Percentiles rank a stretch among this genome's conserved stretches.
These are phyloP conservation scores for Pitangus sulphuratus DNA, from an alignment of 2,797 vertebrate genomes.

Conservation along the genomic window DNA sequence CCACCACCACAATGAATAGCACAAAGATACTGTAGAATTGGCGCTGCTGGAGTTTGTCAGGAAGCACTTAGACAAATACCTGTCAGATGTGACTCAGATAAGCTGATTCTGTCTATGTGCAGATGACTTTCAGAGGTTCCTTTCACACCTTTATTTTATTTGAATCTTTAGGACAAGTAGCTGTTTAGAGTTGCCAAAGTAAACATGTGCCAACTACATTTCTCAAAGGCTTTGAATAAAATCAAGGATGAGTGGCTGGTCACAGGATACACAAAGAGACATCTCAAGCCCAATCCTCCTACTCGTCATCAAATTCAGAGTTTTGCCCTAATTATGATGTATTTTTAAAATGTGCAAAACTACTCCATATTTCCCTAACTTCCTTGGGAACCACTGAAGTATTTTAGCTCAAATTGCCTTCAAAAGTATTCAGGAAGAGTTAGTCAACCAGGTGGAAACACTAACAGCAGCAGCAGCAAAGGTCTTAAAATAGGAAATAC, in stretches of 20 bases:
- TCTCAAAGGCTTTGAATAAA: not conserved
- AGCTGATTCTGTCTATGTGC: not conserved
- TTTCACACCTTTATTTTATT: not conserved
- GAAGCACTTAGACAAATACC: not conserved
- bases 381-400: not conserved
- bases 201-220: not conserved
- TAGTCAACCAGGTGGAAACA: not conserved
- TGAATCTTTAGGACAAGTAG: not conserved
- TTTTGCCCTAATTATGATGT: not conserved
- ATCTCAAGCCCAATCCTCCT: not conserved
- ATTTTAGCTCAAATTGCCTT: not conserved
- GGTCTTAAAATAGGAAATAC: slow-evolving; percentile 1
- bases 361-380: not conserved
- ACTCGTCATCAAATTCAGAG: not conserved
- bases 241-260: not conserved
- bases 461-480: not conserved
- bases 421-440: not conserved
- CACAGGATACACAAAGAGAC: not conserved
- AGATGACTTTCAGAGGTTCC: not conserved
- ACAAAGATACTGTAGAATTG: not conserved
- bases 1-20: not conserved
- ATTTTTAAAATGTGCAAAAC: not conserved
- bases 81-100: not conserved
- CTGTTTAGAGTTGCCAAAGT: not conserved
- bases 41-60: not conserved